These are phyloP conservation scores for Eristalis intricaria DNA, from an alignment of 2,888 invertebrate genomes.

Conservation along the genomic window DNA sequence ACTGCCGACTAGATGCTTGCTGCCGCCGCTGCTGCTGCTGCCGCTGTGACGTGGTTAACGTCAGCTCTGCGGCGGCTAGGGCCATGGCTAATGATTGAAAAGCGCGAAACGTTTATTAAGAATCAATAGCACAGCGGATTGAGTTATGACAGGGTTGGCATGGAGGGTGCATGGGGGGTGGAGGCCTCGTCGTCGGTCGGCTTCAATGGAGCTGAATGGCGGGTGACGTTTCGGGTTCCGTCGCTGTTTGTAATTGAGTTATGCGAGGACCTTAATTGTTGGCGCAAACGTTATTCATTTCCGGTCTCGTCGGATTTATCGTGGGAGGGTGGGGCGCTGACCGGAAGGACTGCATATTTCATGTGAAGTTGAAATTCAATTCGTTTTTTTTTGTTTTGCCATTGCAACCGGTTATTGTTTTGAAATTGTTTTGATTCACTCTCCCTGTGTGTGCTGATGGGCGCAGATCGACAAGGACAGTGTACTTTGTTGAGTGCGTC, in stretches of 20 bases:
- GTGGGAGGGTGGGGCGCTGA: too few relatives aligned
- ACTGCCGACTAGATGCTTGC: neutral
- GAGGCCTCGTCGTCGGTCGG: too few relatives aligned
- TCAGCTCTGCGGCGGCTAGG: neutral
- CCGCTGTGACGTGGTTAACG: neutral
- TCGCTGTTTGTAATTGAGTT: neutral
- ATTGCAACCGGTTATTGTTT: neutral
- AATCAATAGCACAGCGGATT: neutral
- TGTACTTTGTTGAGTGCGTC: neutral
- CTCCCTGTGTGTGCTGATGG: neutral
- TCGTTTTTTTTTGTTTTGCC: neutral
- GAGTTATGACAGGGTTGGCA: neutral
- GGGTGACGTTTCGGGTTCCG: neutral
- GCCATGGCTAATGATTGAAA: neutral
- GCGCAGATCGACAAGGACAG: neutral
- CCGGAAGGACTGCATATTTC: conserved; percentile 28
- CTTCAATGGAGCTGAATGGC: neutral
- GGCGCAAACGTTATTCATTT: conserved; percentile 34
- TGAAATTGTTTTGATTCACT: neutral
- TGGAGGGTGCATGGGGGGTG: neutral
- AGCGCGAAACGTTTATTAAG: neutral
- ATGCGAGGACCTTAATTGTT: conserved; percentile 21
- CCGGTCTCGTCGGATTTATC: neutral
- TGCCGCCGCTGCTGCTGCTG: too few relatives aligned
- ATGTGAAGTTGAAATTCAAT: neutral